phyloP scores from a whole-genome alignment of 2,113 vertebrate species.

The Chionis minor region DNA sequence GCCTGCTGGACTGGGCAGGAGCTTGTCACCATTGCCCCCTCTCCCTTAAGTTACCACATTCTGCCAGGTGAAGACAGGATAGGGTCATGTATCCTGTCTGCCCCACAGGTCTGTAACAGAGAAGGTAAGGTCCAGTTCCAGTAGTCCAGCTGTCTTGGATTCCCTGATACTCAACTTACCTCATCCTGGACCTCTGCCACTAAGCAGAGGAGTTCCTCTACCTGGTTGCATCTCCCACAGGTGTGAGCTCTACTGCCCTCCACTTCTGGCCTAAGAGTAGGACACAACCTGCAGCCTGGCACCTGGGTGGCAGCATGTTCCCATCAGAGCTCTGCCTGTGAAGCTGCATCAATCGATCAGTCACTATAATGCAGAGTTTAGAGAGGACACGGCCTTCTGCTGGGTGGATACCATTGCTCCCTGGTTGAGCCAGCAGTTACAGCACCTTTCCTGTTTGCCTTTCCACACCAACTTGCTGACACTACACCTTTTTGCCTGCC shows the following conservation, averaged over 20 bases:
- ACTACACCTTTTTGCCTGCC: too few relatives aligned
- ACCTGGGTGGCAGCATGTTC: neutral
- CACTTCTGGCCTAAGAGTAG: neutral
- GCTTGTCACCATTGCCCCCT: neutral
- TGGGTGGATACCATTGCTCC: neutral
- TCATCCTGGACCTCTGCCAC: neutral
- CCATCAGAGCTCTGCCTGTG: neutral
- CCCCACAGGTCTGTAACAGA: neutral
- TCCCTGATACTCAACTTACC: neutral
- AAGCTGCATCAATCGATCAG: neutral
- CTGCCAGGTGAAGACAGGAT: neutral
- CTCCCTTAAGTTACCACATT: neutral
- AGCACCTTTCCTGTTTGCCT: neutral
- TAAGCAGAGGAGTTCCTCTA: neutral
- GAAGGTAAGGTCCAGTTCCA: neutral
- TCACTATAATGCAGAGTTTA: neutral
- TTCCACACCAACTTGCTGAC: too few relatives aligned
- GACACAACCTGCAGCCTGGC: neutral
- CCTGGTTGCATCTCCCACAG: neutral
- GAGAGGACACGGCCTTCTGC: too few relatives aligned
- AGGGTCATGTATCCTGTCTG: too few relatives aligned
- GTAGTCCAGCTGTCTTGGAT: neutral
- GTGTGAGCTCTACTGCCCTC: neutral
- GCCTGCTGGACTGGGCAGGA: neutral
- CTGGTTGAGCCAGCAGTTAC: neutral